Evolutionary conservation across 2,888 invertebrate species (phyloP), one percentile per base, ranked within the genome.

Genomic region (Lithophane socia): DNA sequence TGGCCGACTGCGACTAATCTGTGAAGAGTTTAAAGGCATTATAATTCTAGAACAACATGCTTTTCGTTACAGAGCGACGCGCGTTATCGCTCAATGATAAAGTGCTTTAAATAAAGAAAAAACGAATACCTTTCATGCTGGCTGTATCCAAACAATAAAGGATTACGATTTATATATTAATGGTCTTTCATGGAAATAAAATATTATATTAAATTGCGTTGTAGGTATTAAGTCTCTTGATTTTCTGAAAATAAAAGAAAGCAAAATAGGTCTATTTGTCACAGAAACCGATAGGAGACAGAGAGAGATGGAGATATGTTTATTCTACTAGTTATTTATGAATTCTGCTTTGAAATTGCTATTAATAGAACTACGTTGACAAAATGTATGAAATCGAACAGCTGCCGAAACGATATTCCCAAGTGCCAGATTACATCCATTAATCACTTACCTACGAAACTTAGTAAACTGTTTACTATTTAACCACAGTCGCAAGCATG

Each of bases 401-500:
- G 5, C 2, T 69, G 49, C 4, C 8, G 0, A 77, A 47, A 18
- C 21, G 3, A 18, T 42, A 29, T 10, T 44, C 24, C 8, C 44
- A 66, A 49, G 12, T 56, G 12, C 16, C 66, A n/a, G 44, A 64
- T 72, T 29, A 56, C n/a, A 44, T 8, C 12, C 10, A 64, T 56
- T 49, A 58, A 29, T 64, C 66, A 66, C 5, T 54, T 21, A 56
- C 5, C 49, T 21, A 61, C 16, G 8, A 60, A 73, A 56, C 29
- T 47, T 16, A 24, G 52, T 65, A 47, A 79, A 65, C 44, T 54
- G 65, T 73, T 52, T 49, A 52, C 63, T 29, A 44, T 56, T 12
- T 13, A 37, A 56, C 49, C 56, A 66, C 60, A 72, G 13, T 74
- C 65, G 64, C 61, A 13, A 56, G 64, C 37, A 8, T 66, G 71